A percentile compares a stretch with the other conserved stretches of the same genome.
phyloP scores from a whole-genome alignment of 2,888 invertebrate species.

The Volucella inflata region DNA sequence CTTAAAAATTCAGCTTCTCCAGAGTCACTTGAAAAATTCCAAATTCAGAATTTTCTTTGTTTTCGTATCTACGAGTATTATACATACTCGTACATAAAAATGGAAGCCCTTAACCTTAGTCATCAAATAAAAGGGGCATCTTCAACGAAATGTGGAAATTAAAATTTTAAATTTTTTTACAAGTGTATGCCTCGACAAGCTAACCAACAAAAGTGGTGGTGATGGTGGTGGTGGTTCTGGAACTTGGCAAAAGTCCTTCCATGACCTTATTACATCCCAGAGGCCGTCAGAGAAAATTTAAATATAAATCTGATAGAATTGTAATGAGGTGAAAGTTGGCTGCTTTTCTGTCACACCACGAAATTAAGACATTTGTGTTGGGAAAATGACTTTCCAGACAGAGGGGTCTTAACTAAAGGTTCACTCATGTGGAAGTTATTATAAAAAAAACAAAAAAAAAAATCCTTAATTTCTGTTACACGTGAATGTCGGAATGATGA shows the following conservation, averaged over 20 bases:
- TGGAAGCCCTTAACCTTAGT: neutral
- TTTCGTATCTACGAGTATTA: no score
- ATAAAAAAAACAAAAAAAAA: no score
- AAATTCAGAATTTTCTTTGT: neutral
- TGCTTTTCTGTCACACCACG: neutral
- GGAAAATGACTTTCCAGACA: neutral
- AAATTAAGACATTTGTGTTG: neutral
- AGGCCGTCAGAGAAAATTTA: neutral
- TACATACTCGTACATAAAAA: no score
- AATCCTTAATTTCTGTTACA: no score
- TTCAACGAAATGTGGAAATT: neutral
- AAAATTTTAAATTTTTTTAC: neutral
- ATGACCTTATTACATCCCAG: neutral
- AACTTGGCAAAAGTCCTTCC: neutral
- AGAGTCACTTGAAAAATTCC: no score
- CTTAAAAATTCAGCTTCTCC: neutral
- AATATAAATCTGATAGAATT: constrained; percentile 6
- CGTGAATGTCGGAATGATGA: no score
- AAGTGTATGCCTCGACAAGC: neutral
- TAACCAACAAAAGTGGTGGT: neutral
- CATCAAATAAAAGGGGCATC: neutral
- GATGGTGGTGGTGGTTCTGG: no score
- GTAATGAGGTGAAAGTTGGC: neutral
- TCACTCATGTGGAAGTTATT: no score
- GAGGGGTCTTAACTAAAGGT: no score